These are phyloP conservation scores for Coboldia fuscipes DNA, from an alignment of 1,140 invertebrate species.

Conservation along the genomic window DNA sequence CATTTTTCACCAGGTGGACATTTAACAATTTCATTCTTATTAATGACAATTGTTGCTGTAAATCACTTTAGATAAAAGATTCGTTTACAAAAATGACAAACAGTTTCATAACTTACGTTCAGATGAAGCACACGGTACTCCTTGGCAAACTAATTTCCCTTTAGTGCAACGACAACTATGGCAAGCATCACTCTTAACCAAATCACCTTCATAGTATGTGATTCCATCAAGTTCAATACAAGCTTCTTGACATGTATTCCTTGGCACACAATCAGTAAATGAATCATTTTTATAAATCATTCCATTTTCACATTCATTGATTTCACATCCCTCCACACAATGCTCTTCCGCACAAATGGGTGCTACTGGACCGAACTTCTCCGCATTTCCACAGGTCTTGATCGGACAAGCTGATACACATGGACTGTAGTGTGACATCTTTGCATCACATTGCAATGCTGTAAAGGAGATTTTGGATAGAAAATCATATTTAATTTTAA, in stretches of 20 bases:
- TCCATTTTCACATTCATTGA: slow-evolving; percentile 44
- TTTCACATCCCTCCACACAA: slow-evolving; percentile 45
- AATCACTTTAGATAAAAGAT: neutral
- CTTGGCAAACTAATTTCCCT: slow-evolving; percentile 41
- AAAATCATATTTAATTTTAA: slow-evolving; percentile 1
- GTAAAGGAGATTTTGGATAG: slow-evolving; percentile 4
- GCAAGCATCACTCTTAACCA: slow-evolving; percentile 48
- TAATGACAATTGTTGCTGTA: slow-evolving; percentile 2
- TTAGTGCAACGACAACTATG: slow-evolving; percentile 49
- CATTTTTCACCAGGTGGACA: slow-evolving; percentile 24
- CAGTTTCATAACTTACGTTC: too few species aligned
- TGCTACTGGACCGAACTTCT: slow-evolving; percentile 30
- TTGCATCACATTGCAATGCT: slow-evolving; percentile 73
- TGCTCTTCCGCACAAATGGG: slow-evolving; percentile 44
- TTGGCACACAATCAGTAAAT: slow-evolving; percentile 47
- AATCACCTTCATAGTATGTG: slow-evolving; percentile 53
- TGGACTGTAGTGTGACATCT: slow-evolving; percentile 52
- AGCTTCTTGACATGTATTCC: slow-evolving; percentile 40
- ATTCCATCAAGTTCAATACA: slow-evolving; percentile 40
- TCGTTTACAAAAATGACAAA: too few species aligned
- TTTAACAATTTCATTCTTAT: slow-evolving; percentile 1
- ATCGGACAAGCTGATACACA: slow-evolving; percentile 61
- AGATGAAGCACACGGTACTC: slow-evolving; percentile 38
- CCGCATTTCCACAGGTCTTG: slow-evolving; percentile 65
- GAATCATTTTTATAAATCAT: slow-evolving; percentile 46